Base-by-base conservation (phyloP, 2,797 vertebrate genomes). In the Adrianichthys oophorus region DNA sequence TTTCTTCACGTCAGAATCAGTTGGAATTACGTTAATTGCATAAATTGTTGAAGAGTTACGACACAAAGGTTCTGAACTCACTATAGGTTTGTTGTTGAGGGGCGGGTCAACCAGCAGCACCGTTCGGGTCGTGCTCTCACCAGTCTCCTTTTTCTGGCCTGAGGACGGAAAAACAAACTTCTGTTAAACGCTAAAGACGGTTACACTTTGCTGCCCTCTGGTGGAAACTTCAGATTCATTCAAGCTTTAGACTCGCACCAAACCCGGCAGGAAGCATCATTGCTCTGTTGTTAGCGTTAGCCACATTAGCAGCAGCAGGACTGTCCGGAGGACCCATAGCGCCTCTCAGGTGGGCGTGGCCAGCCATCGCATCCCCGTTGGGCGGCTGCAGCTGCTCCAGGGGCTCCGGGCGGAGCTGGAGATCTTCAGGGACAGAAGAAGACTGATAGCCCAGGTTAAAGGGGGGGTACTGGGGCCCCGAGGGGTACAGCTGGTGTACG, bases 41-140 rank as follows among this genome's bases (percentile, higher is more conserved):
- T 24, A 24, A 24, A 24, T 6, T 2, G 24, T 24, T 24, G 24
- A 24, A 24, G 24, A 26, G 26, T 7, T 26, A 1, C 7, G 5
- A 26, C 19, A 2, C n/a, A n/a, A n/a, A n/a, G n/a, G n/a, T n/a
- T n/a, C 1, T 2, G 43, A 40, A 0, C 73, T 0, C 76, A 87
- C 83, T 19, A 88, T 75, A 0, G 76, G 79, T 0, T 1, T 70
- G 65, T 80, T 74, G 52, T 74, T 72, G 65, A 76, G 59, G 0
- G 78, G 74, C 0, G 81, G 72, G 42, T 86, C 79, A 26, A 80
- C 71, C 64, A 83, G 78, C 61, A 86, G 61, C 56, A 82, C 68
- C 0, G 60, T 16, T 55, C 68, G 43, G 43, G 42, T 48, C 42
- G 41, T 0, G n/a, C 19, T 16, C 15, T 84, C 77, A 15, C 24